Evolutionary conservation across 2,888 invertebrate species (phyloP).

Genomic region (Liodrosophila aerea): DNA sequence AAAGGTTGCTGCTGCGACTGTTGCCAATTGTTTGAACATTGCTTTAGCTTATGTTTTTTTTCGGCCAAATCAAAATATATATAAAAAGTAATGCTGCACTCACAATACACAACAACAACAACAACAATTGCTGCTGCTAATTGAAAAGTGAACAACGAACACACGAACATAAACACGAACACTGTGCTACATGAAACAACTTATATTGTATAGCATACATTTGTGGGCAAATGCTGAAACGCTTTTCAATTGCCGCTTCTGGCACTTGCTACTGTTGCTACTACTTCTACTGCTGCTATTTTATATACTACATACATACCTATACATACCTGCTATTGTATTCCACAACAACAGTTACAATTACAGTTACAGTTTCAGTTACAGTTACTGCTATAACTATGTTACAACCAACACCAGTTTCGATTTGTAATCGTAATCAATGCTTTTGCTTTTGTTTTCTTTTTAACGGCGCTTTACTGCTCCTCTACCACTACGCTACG

Average conservation of each 20-base stretch:
- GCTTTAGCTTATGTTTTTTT: slow-evolving; percentile 43
- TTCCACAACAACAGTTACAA: slow-evolving; percentile 20
- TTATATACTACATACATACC: not conserved
- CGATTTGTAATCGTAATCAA: slow-evolving; percentile 62
- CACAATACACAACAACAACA: slow-evolving; percentile 26
- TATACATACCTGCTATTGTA: slow-evolving; percentile 10
- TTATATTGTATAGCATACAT: slow-evolving; percentile 67
- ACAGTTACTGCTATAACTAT: slow-evolving; percentile 5
- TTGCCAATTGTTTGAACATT: slow-evolving; percentile 38
- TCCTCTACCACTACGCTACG: slow-evolving; percentile 44
- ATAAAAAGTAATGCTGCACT: slow-evolving; percentile 38
- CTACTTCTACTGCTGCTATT: not conserved
- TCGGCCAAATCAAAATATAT: slow-evolving; percentile 24
- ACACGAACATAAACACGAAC: slow-evolving; percentile 55
- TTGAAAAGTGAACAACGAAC: slow-evolving; percentile 43
- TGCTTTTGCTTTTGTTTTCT: slow-evolving; percentile 70
- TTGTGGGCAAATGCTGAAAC: slow-evolving; percentile 59
- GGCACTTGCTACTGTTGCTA: slow-evolving; percentile 18
- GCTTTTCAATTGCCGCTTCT: slow-evolving; percentile 34
- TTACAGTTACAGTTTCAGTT: slow-evolving; percentile 4
- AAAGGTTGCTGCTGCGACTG: slow-evolving; percentile 33
- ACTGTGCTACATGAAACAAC: slow-evolving; percentile 55
- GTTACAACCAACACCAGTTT: slow-evolving; percentile 45
- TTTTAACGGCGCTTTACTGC: slow-evolving; percentile 43
- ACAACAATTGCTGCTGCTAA: slow-evolving; percentile 12